Evolutionary conservation across 2,888 invertebrate genomes (phyloP).

Genomic region (Cyclophora albipunctata): DNA sequence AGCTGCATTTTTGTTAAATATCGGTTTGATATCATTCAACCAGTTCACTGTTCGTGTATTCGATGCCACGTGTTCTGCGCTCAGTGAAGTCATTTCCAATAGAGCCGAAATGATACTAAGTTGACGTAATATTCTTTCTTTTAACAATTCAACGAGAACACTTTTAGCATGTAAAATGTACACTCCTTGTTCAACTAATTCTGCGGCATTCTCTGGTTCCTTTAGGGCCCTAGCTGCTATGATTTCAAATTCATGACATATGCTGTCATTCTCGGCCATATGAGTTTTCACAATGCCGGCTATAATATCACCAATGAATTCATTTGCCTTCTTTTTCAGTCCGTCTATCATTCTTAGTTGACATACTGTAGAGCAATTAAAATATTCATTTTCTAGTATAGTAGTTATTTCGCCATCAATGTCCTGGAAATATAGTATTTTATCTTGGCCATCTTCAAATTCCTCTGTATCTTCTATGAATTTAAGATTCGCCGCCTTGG

Average conservation of each 20-base stretch:
- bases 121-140: conserved; percentile 80
- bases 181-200: conserved; percentile 85
- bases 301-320: conserved; percentile 77
- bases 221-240: conserved; percentile 81
- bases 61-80: conserved; percentile 83
- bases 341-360: conserved; percentile 78
- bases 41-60: conserved; percentile 90
- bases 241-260: conserved; percentile 82
- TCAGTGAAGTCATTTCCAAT: conserved; percentile 85
- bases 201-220: conserved; percentile 85
- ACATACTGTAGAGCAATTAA: conserved; percentile 77
- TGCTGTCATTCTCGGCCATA: conserved; percentile 78
- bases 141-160: conserved; percentile 79
- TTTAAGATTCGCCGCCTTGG: conserved; percentile 54
- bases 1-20: conserved; percentile 87
- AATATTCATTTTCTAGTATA: conserved; percentile 80
- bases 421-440: conserved; percentile 76
- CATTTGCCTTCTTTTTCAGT: conserved; percentile 74
- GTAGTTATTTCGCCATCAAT: conserved; percentile 77
- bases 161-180: conserved; percentile 88
- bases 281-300: conserved; percentile 78
- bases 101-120: conserved; percentile 80
- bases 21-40: conserved; percentile 85
- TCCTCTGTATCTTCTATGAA: conserved; percentile 69
- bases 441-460: conserved; percentile 76